A percentile compares a stretch with the other conserved stretches of the same genome.
These are phyloP conservation scores for Pyxicephalus adspersus DNA, from an alignment of 2,113 vertebrate genomes.

Conservation along the genomic window DNA sequence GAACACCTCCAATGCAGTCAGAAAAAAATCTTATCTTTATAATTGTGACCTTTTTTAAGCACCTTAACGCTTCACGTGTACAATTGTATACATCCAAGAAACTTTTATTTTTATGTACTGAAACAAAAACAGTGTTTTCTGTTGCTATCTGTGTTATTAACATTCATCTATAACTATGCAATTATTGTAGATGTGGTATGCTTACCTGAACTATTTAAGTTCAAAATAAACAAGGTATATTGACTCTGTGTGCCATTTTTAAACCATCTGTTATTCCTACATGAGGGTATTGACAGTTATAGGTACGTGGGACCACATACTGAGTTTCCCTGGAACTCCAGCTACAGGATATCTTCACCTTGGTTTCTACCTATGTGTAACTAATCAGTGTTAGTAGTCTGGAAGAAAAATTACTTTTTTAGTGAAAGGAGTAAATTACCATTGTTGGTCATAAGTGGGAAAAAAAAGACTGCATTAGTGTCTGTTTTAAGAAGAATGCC, in stretches of 20 bases:
- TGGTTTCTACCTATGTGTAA: no score
- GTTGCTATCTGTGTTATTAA: slow-evolving; percentile 27
- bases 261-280: no score
- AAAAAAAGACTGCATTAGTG: no score
- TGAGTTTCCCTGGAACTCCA: no score
- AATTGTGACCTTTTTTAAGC: neutral
- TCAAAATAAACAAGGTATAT: slow-evolving; percentile 31
- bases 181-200: slow-evolving; percentile 30
- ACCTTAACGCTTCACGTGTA: neutral
- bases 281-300: no score
- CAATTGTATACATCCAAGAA: neutral
- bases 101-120: slow-evolving; percentile 16
- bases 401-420: no score
- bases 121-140: slow-evolving; percentile 43
- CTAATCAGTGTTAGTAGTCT: no score
- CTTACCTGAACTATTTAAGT: slow-evolving; percentile 7
- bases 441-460: no score
- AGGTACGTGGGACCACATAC: no score
- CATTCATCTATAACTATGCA: slow-evolving; percentile 33
- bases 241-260: neutral
- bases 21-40: neutral
- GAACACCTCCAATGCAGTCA: neutral
- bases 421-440: no score
- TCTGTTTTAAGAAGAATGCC: no score
- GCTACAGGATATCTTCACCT: no score